phyloP scores from a whole-genome alignment of 2,888 invertebrate genomes.

The Phania funesta region DNA sequence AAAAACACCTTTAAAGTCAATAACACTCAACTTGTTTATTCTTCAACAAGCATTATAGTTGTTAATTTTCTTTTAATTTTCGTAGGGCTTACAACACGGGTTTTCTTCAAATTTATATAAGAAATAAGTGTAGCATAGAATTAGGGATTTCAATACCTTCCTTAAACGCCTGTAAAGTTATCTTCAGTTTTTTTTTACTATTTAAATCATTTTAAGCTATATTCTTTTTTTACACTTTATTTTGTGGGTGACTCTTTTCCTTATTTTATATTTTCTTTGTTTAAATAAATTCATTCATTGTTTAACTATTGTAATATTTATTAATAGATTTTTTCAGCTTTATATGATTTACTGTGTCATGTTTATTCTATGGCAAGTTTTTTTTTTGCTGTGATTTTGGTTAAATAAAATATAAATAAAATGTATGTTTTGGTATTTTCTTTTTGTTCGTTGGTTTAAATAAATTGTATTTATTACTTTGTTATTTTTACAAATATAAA shows the following conservation, averaged over 20 bases:
- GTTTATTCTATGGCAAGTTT: neutral
- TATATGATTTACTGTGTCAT: neutral
- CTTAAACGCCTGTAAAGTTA: no score
- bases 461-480: slow-evolving; percentile 58
- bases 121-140: no score
- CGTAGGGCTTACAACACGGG: no score
- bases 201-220: no score
- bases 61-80: no score
- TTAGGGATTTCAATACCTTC: no score
- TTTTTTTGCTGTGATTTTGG: neutral
- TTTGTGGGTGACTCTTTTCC: neutral
- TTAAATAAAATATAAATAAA: slow-evolving; percentile 37
- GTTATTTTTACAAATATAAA: slow-evolving; percentile 56
- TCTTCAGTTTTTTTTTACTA: no score
- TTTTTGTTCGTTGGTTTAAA: neutral
- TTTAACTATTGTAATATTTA: slow-evolving; percentile 38
- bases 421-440: slow-evolving; percentile 9
- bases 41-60: no score
- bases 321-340: slow-evolving; percentile 21
- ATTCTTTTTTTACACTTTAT: no score
- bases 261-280: neutral
- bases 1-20: no score
- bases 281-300: slow-evolving; percentile 48
- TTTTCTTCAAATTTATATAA: no score
- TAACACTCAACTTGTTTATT: no score